Percentiles rank a stretch among this genome's conserved stretches.
Conservation (phyloP, 2,113 vertebrate species). For the Ranitomeya imitator region DNA sequence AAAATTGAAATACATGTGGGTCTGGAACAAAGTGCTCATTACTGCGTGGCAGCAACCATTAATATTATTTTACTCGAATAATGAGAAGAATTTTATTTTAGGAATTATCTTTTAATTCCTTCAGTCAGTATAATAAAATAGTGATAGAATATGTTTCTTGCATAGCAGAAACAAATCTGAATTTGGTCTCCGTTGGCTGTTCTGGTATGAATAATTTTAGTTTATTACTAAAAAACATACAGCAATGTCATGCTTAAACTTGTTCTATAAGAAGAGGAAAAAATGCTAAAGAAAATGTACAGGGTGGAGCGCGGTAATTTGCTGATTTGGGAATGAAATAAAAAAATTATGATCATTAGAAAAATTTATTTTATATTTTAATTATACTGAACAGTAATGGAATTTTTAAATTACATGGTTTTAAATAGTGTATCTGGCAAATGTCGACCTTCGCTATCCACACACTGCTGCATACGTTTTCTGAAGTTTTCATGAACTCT, state of each 20-base stretch:
- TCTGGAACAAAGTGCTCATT: constrained; percentile 13
- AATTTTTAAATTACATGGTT: too few species aligned
- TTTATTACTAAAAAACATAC: not conserved
- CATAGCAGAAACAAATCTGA: not conserved
- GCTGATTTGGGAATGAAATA: too few species aligned
- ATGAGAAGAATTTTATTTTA: not conserved
- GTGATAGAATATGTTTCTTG: not conserved
- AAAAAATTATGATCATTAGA: too few species aligned
- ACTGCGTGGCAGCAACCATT: not conserved
- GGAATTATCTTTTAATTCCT: not conserved
- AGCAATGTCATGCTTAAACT: not conserved
- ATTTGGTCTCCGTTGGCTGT: not conserved
- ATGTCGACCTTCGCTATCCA: too few species aligned
- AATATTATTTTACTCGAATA: not conserved
- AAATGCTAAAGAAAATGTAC: too few species aligned
- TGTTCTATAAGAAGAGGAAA: too few species aligned
- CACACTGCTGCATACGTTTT: too few species aligned
- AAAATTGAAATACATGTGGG: constrained; percentile 10
- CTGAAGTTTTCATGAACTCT: too few species aligned
- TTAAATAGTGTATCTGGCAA: too few species aligned
- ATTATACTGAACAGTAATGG: too few species aligned
- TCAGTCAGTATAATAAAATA: not conserved
- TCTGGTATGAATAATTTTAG: not conserved
- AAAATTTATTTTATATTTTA: too few species aligned
- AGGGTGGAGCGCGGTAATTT: too few species aligned